Evolutionary conservation across 1,140 invertebrate genomes (phyloP), one percentile per base, ranked within the genome.

Genomic region (Drosophila auraria): DNA sequence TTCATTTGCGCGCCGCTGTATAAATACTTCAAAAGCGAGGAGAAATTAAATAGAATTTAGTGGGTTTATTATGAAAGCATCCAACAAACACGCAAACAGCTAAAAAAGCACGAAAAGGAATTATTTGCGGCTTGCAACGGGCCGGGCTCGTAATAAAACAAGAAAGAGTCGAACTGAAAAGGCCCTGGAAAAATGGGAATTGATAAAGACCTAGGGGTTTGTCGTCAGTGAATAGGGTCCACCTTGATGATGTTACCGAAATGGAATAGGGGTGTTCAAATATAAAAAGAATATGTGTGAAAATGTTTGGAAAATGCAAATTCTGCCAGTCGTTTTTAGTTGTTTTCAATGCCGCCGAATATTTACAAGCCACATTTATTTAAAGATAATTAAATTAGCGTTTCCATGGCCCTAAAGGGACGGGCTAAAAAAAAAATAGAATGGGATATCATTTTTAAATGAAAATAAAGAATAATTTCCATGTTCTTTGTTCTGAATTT

Each of bases 41-140:
- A 45, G 58, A 77, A 78, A 78, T 78, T 78, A 78, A 78, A 78
- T 78, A 78, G 64, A 78, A 78, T 78, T 78, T 78, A 78, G 74
- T 78, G 36, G 64, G 75, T 78, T 78, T 78, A 78, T 78, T 78
- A 78, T 62, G 44, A 57, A 72, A 53, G 68, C 47, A 72, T 60
- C 51, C 68, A 72, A 17, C 53, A 73, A 73, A 73, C 70, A 73
- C 45, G 69, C 68, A 60, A 73, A 61, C 56, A 50, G 44, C 54
- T 51, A 15, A 40, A 23, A 71, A 71, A 62, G 42, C 51, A 15
- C 27, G 40, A n/a, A 73, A 51, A 36, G 54, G 59, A 73, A 72
- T 60, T 51, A 72, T 72, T 51, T 44, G 53, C 49, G 20, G 54
- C 44, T 59, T 59, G 45, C 38, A 36, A 27, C 36, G 27, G n/a